Conservation (phyloP, 1,140 invertebrate species). For the Epicauta chinensis region DNA sequence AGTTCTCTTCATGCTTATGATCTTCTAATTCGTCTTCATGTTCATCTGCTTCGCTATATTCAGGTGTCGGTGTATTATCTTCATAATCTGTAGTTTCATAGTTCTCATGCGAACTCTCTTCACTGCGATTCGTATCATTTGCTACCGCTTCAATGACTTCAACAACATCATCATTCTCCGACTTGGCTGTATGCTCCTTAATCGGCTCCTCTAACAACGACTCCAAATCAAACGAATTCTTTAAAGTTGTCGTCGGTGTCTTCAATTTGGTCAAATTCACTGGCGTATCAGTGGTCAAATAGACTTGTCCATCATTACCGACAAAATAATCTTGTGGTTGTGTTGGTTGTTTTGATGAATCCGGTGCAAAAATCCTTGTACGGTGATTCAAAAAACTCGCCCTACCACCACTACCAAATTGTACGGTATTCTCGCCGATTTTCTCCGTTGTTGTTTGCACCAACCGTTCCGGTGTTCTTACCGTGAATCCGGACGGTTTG, state of each 20-base stretch:
- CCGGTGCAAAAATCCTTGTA: constrained; percentile 32
- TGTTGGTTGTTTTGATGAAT: constrained; percentile 9
- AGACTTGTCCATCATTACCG: constrained; percentile 38
- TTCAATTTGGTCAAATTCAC: constrained; percentile 5
- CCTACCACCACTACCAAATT: neutral
- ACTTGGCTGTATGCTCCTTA: constrained; percentile 46
- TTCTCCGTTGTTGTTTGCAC: neutral
- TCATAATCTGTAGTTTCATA: constrained; percentile 12
- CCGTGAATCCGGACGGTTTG: neutral
- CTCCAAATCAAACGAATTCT: constrained; percentile 50
- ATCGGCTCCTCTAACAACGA: constrained; percentile 50
- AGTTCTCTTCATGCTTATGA: neutral
- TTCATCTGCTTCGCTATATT: constrained; percentile 13
- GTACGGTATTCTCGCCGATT: constrained; percentile 1
- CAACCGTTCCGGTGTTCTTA: too few species aligned
- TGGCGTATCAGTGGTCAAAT: constrained; percentile 23
- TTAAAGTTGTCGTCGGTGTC: constrained; percentile 32
- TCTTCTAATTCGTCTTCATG: constrained; percentile 19
- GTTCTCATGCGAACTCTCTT: neutral
- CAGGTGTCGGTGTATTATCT: constrained; percentile 16
- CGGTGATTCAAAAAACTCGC: constrained; percentile 25
- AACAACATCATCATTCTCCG: constrained; percentile 46
- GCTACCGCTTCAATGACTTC: constrained; percentile 46
- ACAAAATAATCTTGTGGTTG: constrained; percentile 37
- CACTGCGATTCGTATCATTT: constrained; percentile 7